Evolutionary conservation across 1,140 invertebrate species (phyloP), one percentile per base, ranked within the genome.

Genomic region (Panulirus ornatus): DNA sequence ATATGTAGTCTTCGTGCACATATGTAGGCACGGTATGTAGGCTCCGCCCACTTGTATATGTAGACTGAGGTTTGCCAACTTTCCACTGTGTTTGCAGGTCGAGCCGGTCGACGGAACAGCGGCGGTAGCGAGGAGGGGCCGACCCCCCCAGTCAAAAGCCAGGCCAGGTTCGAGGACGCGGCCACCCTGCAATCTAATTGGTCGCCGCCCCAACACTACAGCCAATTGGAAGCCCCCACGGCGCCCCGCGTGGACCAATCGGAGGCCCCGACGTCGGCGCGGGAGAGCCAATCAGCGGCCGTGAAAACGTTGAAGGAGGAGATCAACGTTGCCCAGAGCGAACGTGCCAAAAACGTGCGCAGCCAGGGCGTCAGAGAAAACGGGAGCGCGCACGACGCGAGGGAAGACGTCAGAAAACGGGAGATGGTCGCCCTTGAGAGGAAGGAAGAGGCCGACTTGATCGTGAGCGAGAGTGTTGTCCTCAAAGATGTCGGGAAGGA

Each of bases 401-500:
- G 42, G 83, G 66, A 19, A 22, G 27, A 22, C 44, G n/a, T 34
- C 1, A 44, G 40, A 76, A 75, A 30, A 36, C 73, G 63, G 40
- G 70, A 54, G 11, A 51, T 81, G 14, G 70, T 73, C 9, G 40
- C 47, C 2, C n/a, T 86, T 11, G 84, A 86, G 63, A 88, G 73
- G 78, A 88, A 88, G 42, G 85, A 88, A 27, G 40, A 88, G 38
- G 63, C 86, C 2, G 86, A 88, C 22, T 44, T 88, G 63, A 88
- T 88, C 27, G 86, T 88, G 38, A 88, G 76, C 54, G 86, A 88
- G 30, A 88, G 86, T 82, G 86, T 88, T n/a, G 86, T 88, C 40
- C n/a, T 88, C 16, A 88, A 88, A 66, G 86, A 88, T 54, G 70
- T 78, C 19, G 44, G 42, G 2, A 88, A 82, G 42, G 86, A 88